Evolutionary conservation across 1,140 invertebrate species (phyloP).

Genomic region (Magallana gigas): DNA sequence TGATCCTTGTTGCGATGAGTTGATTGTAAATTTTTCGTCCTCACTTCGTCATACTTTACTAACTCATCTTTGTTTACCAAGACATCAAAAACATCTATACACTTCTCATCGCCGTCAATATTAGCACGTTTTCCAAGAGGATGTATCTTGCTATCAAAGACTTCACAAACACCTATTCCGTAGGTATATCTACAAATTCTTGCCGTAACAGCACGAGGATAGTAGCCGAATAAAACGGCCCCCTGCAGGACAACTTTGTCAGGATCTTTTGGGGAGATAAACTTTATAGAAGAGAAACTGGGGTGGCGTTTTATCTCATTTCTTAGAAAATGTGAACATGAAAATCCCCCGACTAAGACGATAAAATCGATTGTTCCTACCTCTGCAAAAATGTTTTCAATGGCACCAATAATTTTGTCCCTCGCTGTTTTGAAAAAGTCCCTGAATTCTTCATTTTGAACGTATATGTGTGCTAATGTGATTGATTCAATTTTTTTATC

Average conservation of each 20-base stretch:
- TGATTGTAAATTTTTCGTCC: not conserved
- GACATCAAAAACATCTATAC: not conserved
- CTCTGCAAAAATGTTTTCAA: not conserved
- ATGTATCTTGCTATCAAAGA: not conserved
- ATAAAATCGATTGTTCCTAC: not conserved
- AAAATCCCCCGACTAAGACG: constrained; percentile 17
- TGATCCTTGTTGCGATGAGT: not conserved
- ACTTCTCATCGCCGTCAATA: not conserved
- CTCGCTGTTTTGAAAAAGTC: not conserved
- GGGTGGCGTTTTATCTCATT: not conserved
- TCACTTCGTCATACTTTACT: not conserved
- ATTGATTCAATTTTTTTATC: not conserved
- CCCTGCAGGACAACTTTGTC: not conserved
- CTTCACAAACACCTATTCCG: not conserved
- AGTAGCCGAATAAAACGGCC: constrained; percentile 11
- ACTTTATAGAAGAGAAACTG: not conserved
- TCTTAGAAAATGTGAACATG: not conserved
- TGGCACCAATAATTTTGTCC: not conserved
- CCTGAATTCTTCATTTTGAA: constrained; percentile 25
- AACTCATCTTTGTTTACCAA: not conserved
- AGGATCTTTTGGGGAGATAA: not conserved
- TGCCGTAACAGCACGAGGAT: not conserved
- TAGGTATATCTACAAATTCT: constrained; percentile 1
- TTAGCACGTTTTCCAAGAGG: not conserved
- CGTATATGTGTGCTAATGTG: not conserved